These are phyloP conservation scores for Shinisaurus crocodilurus DNA, from an alignment of 2,113 vertebrate species.

Conservation along the genomic window DNA sequence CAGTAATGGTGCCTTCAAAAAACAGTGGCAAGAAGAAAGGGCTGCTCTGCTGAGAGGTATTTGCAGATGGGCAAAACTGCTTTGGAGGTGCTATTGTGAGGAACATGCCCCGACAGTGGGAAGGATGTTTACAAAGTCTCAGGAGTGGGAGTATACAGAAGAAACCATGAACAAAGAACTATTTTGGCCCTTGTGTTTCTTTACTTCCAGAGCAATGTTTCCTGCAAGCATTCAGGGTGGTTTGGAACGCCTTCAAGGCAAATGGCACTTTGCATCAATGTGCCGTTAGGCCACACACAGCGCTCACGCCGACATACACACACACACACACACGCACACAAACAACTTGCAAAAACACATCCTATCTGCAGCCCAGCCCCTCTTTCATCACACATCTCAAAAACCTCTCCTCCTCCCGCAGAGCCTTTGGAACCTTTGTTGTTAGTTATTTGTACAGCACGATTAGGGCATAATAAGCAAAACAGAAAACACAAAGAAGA, in stretches of 20 bases:
- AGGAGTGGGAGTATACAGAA: not conserved
- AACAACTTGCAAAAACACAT: slow-evolving; percentile 65
- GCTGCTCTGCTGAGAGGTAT: not conserved
- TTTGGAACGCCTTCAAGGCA: slow-evolving; percentile 67
- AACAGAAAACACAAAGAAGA: slow-evolving; percentile 1
- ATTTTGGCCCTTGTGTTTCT: slow-evolving; percentile 31
- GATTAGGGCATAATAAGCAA: not conserved
- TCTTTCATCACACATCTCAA: slow-evolving; percentile 67
- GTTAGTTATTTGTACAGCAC: slow-evolving; percentile 20
- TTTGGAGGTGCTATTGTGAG: slow-evolving; percentile 11
- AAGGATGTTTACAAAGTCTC: not conserved
- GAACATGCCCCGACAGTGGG: not conserved
- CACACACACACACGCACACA: slow-evolving; percentile 34
- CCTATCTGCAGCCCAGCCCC: slow-evolving; percentile 48
- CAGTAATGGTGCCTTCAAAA: not conserved
- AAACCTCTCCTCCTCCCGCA: slow-evolving; percentile 45
- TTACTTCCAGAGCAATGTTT: slow-evolving; percentile 44
- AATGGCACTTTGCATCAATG: slow-evolving; percentile 57
- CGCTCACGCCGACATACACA: not conserved
- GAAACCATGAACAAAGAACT: slow-evolving; percentile 34
- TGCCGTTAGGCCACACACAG: slow-evolving; percentile 71
- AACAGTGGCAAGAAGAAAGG: not conserved
- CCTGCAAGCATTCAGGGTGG: slow-evolving; percentile 43
- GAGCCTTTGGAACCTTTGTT: slow-evolving; percentile 24
- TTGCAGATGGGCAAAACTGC: slow-evolving; percentile 12